Base-by-base conservation (phyloP, 2,888 invertebrate genomes). In the Chironomus riparius region DNA sequence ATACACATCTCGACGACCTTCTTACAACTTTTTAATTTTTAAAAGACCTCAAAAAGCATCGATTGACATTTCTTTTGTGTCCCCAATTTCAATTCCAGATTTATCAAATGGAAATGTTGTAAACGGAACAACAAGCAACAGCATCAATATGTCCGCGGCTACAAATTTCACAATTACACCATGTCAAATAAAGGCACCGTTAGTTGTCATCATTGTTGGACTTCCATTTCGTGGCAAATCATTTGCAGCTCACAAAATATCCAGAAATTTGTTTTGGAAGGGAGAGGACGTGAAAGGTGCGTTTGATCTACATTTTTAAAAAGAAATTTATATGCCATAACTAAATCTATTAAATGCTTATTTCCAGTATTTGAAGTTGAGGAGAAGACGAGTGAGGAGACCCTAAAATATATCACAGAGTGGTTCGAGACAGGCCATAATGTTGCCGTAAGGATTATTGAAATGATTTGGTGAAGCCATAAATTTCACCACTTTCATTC, bases 211-310 rank as follows among this genome's bases (percentile, higher is more conserved):
- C 47, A 90, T 94, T 86, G 95, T 95, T 50, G 97, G 97, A 18
- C 86, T 96, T 77, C 97, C 97, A 1, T 97, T 95, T 18, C 87
- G 96, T 38, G 97, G 97, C 77, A 97, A 97, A 86, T 96, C 95
- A 74, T 92, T 94, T 82, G 89, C 97, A 77, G 93, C 95, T 0
- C 93, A 92, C 82, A 92, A 94, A 80, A 88, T 97, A 62, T 88
- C 92, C 73, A 87, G 95, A 77, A 94, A 96, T 81, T 88, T 97
- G 77, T 94, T 94, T 84, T 97, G 95, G 93, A 94, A 92, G 80
- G 95, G 95, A 38, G 92, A 94, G 81, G 88, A 89, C 79, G 91
- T 94, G 28, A 90, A 90, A 90, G 92, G 93, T 92, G 85, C 81
- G 81, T n/a, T n/a, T 56, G n/a, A 2, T 50, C n/a, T 15, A 15